phyloP scores from a whole-genome alignment of 2,113 vertebrate species.

The Okapia johnstoni region DNA sequence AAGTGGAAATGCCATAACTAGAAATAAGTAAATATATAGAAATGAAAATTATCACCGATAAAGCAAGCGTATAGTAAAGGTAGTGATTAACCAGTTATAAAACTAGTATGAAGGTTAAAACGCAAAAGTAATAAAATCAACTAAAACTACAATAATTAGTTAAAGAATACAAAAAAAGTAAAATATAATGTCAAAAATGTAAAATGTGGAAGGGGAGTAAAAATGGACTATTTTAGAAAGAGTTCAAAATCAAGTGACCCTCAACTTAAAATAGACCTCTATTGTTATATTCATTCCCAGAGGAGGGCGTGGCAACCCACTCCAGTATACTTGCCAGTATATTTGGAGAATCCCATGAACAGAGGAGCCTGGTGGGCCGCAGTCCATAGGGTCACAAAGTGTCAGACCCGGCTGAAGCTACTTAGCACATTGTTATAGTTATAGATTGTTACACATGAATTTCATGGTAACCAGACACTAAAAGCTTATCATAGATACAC shows the following conservation, averaged over 20 bases:
- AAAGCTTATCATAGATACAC: background rate
- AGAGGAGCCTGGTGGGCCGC: background rate
- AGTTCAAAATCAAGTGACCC: background rate
- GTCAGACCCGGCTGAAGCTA: fast-evolving
- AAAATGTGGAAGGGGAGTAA: background rate
- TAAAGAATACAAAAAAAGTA: background rate
- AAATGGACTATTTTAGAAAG: background rate
- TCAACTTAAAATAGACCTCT: background rate
- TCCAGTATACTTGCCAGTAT: background rate
- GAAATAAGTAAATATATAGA: background rate
- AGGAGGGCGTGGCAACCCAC: background rate
- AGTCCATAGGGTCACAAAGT: background rate
- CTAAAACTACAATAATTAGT: background rate
- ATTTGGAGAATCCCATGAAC: background rate
- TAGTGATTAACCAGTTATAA: background rate
- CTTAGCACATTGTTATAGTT: background rate
- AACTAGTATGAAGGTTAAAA: background rate
- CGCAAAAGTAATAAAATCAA: background rate
- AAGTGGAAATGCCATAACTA: background rate
- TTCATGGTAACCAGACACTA: background rate
- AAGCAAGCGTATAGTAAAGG: background rate
- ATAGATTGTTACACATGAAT: background rate
- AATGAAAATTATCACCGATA: background rate
- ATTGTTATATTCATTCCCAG: background rate
- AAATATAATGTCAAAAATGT: background rate